These are phyloP conservation scores for Monodelphis domestica DNA, from an alignment of 2,797 vertebrate genomes.

Conservation along the genomic window DNA sequence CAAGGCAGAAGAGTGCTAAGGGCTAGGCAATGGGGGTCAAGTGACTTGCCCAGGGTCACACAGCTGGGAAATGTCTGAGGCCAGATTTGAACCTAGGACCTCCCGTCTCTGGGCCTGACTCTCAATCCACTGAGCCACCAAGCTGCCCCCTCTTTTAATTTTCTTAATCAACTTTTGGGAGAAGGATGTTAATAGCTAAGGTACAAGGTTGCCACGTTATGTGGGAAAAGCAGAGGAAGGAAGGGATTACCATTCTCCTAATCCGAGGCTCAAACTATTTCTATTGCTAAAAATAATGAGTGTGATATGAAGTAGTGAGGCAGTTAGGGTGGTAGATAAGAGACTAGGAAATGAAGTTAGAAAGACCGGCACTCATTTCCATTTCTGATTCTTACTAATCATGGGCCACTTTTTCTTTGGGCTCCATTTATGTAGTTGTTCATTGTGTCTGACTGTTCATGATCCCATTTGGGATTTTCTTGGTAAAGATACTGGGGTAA, in stretches of 20 bases:
- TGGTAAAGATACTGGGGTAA: too few relatives aligned
- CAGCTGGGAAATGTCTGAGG: too few relatives aligned
- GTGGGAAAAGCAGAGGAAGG: background rate
- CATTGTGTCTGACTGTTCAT: too few relatives aligned
- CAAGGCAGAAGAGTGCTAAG: too few relatives aligned
- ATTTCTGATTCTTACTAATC: background rate
- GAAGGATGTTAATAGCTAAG: background rate
- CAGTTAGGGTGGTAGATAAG: background rate
- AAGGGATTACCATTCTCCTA: background rate
- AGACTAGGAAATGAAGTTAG: background rate
- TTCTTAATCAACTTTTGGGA: background rate
- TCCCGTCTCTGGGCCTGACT: too few relatives aligned
- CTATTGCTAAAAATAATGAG: background rate
- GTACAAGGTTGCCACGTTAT: background rate
- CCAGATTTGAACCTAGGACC: too few relatives aligned
- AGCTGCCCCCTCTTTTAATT: background rate
- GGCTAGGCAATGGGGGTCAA: too few relatives aligned
- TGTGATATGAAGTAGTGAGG: background rate
- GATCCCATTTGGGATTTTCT: too few relatives aligned
- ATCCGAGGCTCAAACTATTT: background rate
- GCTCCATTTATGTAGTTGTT: too few relatives aligned
- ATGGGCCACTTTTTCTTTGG: background rate
- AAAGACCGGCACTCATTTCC: background rate
- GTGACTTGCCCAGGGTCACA: too few relatives aligned
- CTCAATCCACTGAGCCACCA: too few relatives aligned